Evolutionary conservation across 2,888 invertebrate species (phyloP), one percentile per base, ranked within the genome.

Genomic region (Polydrusus pterygomalis): DNA sequence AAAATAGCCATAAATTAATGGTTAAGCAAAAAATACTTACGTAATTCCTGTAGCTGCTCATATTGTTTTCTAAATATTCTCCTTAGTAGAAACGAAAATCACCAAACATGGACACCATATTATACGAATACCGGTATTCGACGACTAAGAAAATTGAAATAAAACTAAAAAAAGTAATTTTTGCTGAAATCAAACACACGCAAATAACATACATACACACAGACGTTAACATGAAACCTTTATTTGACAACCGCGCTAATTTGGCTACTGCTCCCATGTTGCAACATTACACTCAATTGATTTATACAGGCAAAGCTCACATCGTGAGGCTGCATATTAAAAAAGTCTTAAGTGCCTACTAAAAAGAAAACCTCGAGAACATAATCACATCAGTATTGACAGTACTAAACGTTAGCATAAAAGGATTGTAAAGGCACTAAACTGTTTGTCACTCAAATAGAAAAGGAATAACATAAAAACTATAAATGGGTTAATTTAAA

Each of bases 41-140:
- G 34, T 77, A 77, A 51, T 77, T 77, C 51, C 77, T 73, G 65
- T 73, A 77, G 47, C 51, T 73, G 70, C 77, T 77, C 77, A 77
- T 77, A 30, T 60, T 73, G 45, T 25, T 34, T 18, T 30, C 20
- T 58, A 20, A 34, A 25, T 11, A 34, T 40, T 74, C 62, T 68
- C 73, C 62, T 68, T 56, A 68, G 51, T 30, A 17, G 25, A 1
- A 18, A 45, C 1, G 1, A 25, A 63, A 30, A 20, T 15, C 43
- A 45, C 20, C 43, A 45, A 38, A 38, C 25, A 3, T 25, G 25
- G 5, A 25, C 25, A 25, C 25, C 5, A 25, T 25, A 25, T 25
- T 25, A 38, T 30, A 6, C 38, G 2, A 56, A 25, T 20, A 34
- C 7, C 34, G 38, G 2, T 3, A 0, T 17, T 13, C 1, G n/a